Percentiles rank a stretch among this genome's conserved stretches.
Conservation (phyloP, 1,140 invertebrate genomes). For the Phymastichus coffea region DNA sequence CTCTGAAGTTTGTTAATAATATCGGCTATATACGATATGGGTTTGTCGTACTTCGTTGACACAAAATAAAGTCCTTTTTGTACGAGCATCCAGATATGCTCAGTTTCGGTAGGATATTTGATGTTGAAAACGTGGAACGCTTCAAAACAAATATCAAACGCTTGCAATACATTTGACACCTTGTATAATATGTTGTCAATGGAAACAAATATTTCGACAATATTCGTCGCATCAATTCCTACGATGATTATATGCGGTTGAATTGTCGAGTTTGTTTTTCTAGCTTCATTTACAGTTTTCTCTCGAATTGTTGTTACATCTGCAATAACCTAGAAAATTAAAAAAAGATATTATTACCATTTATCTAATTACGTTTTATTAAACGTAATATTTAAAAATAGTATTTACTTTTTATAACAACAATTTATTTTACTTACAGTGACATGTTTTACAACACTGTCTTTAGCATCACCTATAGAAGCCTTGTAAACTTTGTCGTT, state of each 20-base stretch:
- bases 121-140: conserved; percentile 24
- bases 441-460: too few species aligned
- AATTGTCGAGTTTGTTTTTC: neutral
- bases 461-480: too few species aligned
- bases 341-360: conserved; percentile 15
- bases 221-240: neutral
- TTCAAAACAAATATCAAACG: conserved; percentile 29
- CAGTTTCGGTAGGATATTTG: conserved; percentile 18
- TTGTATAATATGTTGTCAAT: conserved; percentile 23
- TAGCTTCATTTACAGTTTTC: neutral
- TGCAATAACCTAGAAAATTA: conserved; percentile 6
- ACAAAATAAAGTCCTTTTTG: conserved; percentile 28
- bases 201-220: conserved; percentile 3
- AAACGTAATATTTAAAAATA: neutral
- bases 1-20: conserved; percentile 7
- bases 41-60: neutral
- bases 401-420: conserved; percentile 9
- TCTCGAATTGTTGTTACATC: neutral
- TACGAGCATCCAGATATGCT: conserved; percentile 27
- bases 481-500: too few species aligned
- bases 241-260: conserved; percentile 15
- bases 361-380: conserved; percentile 2
- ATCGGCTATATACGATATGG: neutral
- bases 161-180: conserved; percentile 15
- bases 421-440: conserved; percentile 5